Evolutionary conservation across 2,888 invertebrate species (phyloP), one percentile per base, ranked within the genome.

Genomic region (Caradrina clavipalpis): DNA sequence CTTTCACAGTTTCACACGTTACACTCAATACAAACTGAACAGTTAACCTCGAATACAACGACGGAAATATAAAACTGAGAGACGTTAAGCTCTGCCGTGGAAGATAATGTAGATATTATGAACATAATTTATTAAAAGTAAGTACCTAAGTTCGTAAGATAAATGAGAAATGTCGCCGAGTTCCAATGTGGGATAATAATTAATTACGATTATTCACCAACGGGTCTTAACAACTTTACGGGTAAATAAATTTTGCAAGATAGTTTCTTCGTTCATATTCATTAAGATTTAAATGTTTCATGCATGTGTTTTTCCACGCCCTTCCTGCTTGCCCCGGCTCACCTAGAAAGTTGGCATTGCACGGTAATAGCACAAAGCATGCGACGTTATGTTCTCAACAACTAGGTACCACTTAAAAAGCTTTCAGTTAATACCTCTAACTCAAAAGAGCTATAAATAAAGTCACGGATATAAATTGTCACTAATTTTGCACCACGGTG

Each of bases 271-370:
- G 65, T 63, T 79, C 39, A 69, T 70, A 66, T 60, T 63, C 69
- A 80, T 73, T 64, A 68, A 73, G 59, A 69, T 74, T 77, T 77
- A 17, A 77, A 80, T 73, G 69, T 82, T 78, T 63, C 73, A 74
- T 73, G 55, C 58, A 64, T 76, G 49, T 59, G 53, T 69, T 69
- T 76, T 71, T 74, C 69, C 71, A 68, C 68, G 55, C 64, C 56
- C 61, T 75, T 72, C 68, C 78, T 62, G 66, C 58, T 70, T 72
- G 67, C 71, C 71, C 47, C 64, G 51, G 55, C 67, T 83, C 76
- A 85, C 85, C 83, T 82, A 82, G 78, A 85, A 83, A 81, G 68
- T 61, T 71, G 31, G 66, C 70, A 80, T 83, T 64, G 64, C 72
- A 66, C 55, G 56, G 53, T 73, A 76, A 78, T 73, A 67, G 63